Percentiles rank a stretch among this genome's conserved stretches.
Conservation (phyloP, 2,888 invertebrate species). For the Trypoxylon attenuatum region DNA sequence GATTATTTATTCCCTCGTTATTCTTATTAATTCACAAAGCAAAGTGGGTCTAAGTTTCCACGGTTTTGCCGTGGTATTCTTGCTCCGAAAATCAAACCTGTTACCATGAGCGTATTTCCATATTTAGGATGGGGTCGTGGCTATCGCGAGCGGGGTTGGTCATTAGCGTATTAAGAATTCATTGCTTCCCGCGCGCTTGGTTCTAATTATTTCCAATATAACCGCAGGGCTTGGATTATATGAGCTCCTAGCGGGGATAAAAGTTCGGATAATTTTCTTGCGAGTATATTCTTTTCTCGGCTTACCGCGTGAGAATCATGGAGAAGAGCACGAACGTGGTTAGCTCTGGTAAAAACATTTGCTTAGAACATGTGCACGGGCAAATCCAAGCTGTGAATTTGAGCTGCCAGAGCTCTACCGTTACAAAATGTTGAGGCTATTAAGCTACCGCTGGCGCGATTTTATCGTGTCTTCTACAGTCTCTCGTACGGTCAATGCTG, state of each 20-base stretch:
- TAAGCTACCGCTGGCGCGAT: conserved; percentile 44
- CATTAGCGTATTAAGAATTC: neutral
- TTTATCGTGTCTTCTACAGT: conserved; percentile 47
- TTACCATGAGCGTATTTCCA: neutral
- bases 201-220: neutral
- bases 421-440: conserved; percentile 52
- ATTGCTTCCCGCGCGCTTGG: neutral
- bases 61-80: no score
- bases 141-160: neutral
- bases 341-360: conserved; percentile 29
- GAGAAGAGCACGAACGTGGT: neutral
- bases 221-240: neutral
- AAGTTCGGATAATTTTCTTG: neutral
- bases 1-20: no score
- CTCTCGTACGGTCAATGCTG: no score
- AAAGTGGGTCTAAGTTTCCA: no score
- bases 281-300: neutral
- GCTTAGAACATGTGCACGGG: conserved; percentile 21
- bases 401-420: conserved; percentile 32
- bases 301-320: neutral
- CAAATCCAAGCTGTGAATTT: conserved; percentile 15
- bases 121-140: neutral
- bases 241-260: neutral
- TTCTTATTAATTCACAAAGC: no score
- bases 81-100: neutral